Base-by-base conservation (phyloP, 2,797 vertebrate species). In the Sorex maritimensis region DNA sequence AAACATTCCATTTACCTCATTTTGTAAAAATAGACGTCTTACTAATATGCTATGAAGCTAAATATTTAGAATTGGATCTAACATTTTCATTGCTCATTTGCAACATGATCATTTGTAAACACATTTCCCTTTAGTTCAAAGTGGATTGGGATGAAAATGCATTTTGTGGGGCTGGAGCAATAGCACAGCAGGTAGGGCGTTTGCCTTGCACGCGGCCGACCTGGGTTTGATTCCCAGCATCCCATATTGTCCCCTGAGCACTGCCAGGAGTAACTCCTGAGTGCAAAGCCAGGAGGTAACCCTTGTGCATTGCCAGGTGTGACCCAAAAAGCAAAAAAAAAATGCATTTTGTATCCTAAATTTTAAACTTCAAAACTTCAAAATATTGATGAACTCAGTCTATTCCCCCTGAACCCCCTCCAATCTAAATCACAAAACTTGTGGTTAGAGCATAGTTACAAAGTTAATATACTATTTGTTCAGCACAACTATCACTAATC, bases 291-390 rank as follows among this genome's bases (percentile, higher is more conserved):
- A 34, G 34, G 34, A 34, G 34, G 34, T 34, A 34, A 34, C 34
- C 34, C 34, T 34, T 34, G 34, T 34, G 34, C 34, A 34, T 34
- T 34, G 34, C 34, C 34, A 34, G 34, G 34, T 34, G 34, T 34
- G 1, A 34, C 34, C 34, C 34, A 34, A 34, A 34, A 34, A 34
- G 34, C 34, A 34, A 34, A 34, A 34, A 34, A 34, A 96, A 94
- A 97, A 97, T 94, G 97, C 91, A 97, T 96, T 97, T 91, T 86
- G 81, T 96, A 96, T 95, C 85, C 96, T 71, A 88, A 95, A 86
- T 90, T 97, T 96, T 97, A 97, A 96, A 95, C 96, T 97, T 97
- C 96, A 97, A 97, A 96, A 95, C 96, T 97, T 97, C 96, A 97
- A 98, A 97, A 97, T 97, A 96, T 93, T 97, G 93, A 97, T 97